A percentile compares a stretch with the other conserved stretches of the same genome.
phyloP scores from a whole-genome alignment of 2,797 vertebrate species.

The Cuniculus paca region DNA sequence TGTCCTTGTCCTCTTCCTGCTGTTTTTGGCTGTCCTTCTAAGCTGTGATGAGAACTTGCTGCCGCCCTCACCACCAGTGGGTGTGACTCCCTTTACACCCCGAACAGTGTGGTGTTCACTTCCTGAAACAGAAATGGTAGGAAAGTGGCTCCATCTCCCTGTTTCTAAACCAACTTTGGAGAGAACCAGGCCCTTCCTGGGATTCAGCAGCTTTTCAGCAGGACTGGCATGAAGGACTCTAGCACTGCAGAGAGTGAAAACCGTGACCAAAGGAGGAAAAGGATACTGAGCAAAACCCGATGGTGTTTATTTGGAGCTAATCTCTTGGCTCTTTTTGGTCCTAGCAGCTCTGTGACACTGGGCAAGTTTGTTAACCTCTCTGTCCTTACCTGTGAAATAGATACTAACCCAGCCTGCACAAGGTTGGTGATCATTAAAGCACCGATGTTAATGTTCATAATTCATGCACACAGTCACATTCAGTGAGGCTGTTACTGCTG shows the following conservation, averaged over 20 bases:
- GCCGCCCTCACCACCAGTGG: constrained; percentile 28
- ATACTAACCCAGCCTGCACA: not conserved
- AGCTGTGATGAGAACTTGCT: not conserved
- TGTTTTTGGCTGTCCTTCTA: constrained; percentile 34
- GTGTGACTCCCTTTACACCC: constrained; percentile 65
- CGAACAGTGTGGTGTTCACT: not conserved
- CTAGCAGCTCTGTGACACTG: not conserved
- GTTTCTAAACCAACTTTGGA: constrained; percentile 21
- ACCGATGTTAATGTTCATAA: not conserved
- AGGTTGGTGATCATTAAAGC: not conserved
- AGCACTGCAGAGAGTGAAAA: not conserved
- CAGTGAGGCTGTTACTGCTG: not conserved
- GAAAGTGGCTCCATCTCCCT: not conserved
- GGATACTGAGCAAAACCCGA: not conserved
- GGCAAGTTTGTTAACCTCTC: constrained; percentile 54
- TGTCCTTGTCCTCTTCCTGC: constrained; percentile 25
- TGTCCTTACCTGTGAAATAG: not conserved
- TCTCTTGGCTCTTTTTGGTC: not conserved
- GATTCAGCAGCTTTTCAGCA: not conserved
- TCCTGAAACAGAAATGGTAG: constrained; percentile 61
- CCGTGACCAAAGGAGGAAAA: not conserved
- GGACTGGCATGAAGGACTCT: not conserved
- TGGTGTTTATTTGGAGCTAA: constrained; percentile 16
- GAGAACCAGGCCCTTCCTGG: not conserved
- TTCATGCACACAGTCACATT: not conserved